Base-by-base conservation (phyloP, 2,797 vertebrate species). In the Holocentrus rufus region DNA sequence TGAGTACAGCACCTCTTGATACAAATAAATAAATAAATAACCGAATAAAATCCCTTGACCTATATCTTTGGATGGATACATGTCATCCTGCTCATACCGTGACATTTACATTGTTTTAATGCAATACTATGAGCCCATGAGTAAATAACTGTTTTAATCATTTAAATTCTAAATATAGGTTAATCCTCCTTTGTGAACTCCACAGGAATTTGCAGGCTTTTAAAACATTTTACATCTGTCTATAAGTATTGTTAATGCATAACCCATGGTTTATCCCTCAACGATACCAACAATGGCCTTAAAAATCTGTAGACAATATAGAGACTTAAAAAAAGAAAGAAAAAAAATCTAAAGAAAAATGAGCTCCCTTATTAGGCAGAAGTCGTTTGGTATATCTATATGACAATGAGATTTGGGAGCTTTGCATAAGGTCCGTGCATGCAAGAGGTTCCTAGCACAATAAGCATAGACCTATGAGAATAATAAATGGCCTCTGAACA, bases 181-280 rank as follows among this genome's bases (percentile, higher is more conserved):
- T 91, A 92, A 92, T 92, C 91, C 85, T 89, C 87, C 86, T 85
- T 83, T 58, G 53, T 69, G 44, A 81, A 76, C 74, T 87, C 74
- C 55, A 85, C 53, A 85, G 82, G 89, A 92, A 88, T 92, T 89
- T 87, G 88, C 18, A 79, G 65, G 83, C 77, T 89, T 92, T 90
- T 71, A 83, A 79, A 84, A 85, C 65, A 83, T 88, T 91, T 86
- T 77, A 71, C 76, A 87, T 89, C 77, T 70, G 25, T 74, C 79
- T 76, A 50, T 77, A 87, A 81, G 78, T 87, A 82, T 84, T 82
- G 27, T 68, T 86, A 84, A 90, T 87, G 75, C 72, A 56, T 74
- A 25, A 52, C 69, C 27, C 14, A 55, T 66, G 39, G 75, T 79
- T 86, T 34, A 83, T 77, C 62, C 49, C 50, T 42, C 54, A n/a